phyloP scores from a whole-genome alignment of 2,113 vertebrate species.

The Colius striatus region DNA sequence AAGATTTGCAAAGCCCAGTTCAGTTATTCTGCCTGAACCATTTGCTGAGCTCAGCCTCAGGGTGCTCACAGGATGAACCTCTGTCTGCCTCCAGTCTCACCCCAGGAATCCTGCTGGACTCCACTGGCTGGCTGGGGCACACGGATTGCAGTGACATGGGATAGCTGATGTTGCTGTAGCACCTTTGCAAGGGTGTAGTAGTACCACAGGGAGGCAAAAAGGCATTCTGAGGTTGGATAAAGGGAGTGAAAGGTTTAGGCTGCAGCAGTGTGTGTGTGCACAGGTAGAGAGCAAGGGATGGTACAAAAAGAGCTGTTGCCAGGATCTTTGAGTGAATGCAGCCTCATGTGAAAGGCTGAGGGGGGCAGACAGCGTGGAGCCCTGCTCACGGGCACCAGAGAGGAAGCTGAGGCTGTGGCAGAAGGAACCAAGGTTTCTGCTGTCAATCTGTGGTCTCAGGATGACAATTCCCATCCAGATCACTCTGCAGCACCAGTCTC shows the following conservation, averaged over 20 bases:
- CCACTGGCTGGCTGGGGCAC: background rate
- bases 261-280: background rate
- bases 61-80: background rate
- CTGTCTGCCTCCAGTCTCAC: background rate
- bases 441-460: fast-evolving
- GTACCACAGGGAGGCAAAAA: background rate
- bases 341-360: background rate
- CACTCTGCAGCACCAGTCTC: background rate
- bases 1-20: background rate
- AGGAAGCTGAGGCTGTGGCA: background rate
- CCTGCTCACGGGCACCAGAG: background rate
- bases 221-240: background rate
- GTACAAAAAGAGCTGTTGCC: background rate
- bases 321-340: background rate
- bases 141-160: background rate
- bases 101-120: background rate
- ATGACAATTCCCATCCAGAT: background rate
- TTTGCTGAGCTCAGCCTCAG: background rate
- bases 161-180: fast-evolving
- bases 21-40: background rate
- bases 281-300: background rate
- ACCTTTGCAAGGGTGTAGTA: background rate
- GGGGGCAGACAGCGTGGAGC: background rate
- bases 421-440: background rate
- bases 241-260: background rate